These are phyloP conservation scores for Drosophila lacertosa DNA, from an alignment of 1,140 invertebrate species.

Conservation along the genomic window DNA sequence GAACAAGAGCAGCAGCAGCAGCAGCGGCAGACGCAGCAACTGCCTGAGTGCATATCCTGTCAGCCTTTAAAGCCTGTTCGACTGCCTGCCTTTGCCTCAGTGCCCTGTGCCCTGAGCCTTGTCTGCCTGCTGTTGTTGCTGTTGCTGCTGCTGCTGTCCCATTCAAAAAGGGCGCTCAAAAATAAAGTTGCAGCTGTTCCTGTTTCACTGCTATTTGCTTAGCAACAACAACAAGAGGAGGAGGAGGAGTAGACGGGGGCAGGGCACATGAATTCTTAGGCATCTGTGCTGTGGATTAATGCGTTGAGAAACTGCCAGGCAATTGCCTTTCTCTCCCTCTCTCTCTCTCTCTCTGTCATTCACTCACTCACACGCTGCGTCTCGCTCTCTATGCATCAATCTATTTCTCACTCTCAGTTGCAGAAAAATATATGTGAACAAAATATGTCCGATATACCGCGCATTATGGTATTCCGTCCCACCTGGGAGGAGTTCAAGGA, in stretches of 20 bases:
- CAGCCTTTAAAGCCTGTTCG: conserved; percentile 49
- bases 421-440: conserved; percentile 15
- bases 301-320: conserved; percentile 6
- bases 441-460: conserved; percentile 77
- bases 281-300: conserved; percentile 20
- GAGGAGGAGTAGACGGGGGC: conserved; percentile 8
- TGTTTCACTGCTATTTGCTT: conserved; percentile 53
- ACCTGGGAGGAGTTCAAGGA: conserved; percentile 98
- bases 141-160: conserved; percentile 42
- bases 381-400: not conserved
- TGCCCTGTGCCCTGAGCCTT: conserved; percentile 11
- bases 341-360: not conserved
- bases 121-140: conserved; percentile 37
- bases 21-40: conserved; percentile 16
- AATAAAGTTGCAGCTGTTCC: conserved; percentile 71
- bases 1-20: conserved; percentile 18
- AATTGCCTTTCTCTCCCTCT: conserved; percentile 3
- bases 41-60: conserved; percentile 63
- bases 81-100: not conserved
- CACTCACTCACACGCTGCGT: not conserved
- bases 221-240: conserved; percentile 27
- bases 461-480: conserved; percentile 93
- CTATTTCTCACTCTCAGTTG: conserved; percentile 3
- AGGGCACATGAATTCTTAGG: conserved; percentile 14
- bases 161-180: conserved; percentile 73